A percentile compares a stretch with the other conserved stretches of the same genome.
Evolutionary conservation across 2,113 vertebrate genomes (phyloP).

Genomic region (Anarrhichthys ocellatus): DNA sequence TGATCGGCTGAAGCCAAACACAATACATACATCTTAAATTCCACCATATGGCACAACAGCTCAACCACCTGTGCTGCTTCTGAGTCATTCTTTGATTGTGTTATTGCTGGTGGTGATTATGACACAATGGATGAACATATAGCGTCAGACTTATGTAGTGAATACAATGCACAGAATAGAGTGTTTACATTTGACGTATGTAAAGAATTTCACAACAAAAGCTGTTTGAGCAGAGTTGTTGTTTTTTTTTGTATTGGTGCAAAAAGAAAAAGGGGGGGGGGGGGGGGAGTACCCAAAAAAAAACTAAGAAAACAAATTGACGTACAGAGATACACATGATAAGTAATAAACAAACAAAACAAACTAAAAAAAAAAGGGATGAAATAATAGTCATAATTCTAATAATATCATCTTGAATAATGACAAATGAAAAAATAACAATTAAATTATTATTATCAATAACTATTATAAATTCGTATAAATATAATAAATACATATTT

Average conservation of each 20-base stretch:
- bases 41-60: constrained; percentile 43
- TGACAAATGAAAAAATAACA: neutral
- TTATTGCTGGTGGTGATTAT: constrained; percentile 3
- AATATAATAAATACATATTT: too few relatives aligned
- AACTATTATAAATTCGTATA: too few relatives aligned
- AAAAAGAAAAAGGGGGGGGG: neutral
- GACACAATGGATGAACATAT: constrained; percentile 21
- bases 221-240: constrained; percentile 24
- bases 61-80: constrained; percentile 38
- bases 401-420: neutral
- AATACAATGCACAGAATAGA: constrained; percentile 34
- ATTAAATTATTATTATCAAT: neutral
- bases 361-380: neutral
- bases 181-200: constrained; percentile 21
- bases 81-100: constrained; percentile 12
- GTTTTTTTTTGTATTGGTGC: neutral
- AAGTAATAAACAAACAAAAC: neutral
- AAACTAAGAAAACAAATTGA: neutral
- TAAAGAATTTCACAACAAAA: constrained; percentile 39
- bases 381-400: neutral
- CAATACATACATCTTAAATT: constrained; percentile 22
- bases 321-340: neutral
- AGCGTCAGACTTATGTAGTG: neutral
- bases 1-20: constrained; percentile 24
- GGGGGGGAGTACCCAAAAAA: neutral